Conservation (phyloP, 2,888 invertebrate species). For the Pterostichus madidus region DNA sequence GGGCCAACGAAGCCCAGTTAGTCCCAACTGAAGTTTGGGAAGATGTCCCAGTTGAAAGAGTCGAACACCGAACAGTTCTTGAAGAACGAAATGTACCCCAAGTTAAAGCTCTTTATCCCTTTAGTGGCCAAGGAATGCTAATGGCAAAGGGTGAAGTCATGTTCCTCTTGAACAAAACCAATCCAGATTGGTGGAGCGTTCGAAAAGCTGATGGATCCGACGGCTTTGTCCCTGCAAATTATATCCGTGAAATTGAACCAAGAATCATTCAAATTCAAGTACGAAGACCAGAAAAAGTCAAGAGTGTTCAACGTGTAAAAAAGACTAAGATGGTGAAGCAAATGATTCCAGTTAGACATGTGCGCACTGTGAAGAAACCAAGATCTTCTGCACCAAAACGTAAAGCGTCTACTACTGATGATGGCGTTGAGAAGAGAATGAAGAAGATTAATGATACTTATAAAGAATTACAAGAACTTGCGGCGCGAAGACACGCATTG, state of each 20-base stretch:
- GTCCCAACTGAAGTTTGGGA: constrained; percentile 96
- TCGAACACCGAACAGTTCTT: constrained; percentile 91
- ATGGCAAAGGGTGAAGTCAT: constrained; percentile 91
- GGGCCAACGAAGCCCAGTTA: constrained; percentile 73
- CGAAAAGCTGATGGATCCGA: constrained; percentile 93
- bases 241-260: constrained; percentile 95
- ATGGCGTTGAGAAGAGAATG: constrained; percentile 90
- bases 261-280: constrained; percentile 91
- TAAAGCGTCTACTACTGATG: constrained; percentile 80
- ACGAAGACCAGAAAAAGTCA: constrained; percentile 90
- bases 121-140: constrained; percentile 94
- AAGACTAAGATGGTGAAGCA: constrained; percentile 93
- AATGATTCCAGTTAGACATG: constrained; percentile 87
- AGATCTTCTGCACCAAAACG: constrained; percentile 72
- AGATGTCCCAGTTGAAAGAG: constrained; percentile 91
- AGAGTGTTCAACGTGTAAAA: constrained; percentile 91
- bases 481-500: constrained; percentile 88
- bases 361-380: constrained; percentile 76
- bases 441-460: constrained; percentile 90
- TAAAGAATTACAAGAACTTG: constrained; percentile 88
- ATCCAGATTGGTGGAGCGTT: constrained; percentile 98
- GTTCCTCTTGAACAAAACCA: constrained; percentile 96
- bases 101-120: constrained; percentile 92
- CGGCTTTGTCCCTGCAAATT: constrained; percentile 98
- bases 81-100: constrained; percentile 94